Evolutionary conservation across 2,888 invertebrate genomes (phyloP).

Genomic region (Gryllus longicercus): DNA sequence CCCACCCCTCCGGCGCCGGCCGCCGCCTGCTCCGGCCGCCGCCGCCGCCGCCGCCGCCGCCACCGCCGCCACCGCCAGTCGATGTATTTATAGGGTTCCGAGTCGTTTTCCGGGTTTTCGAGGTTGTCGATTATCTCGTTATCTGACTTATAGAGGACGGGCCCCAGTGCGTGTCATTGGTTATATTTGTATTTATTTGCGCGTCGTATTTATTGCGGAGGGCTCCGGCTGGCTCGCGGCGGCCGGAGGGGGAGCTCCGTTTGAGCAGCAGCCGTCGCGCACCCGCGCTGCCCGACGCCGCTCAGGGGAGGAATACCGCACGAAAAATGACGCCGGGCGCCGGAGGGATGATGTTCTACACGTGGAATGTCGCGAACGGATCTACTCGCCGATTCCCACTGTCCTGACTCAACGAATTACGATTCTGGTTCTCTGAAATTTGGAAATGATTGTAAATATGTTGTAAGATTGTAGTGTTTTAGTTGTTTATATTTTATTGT

Average conservation of each 20-base stretch:
- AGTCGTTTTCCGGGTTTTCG: conserved; percentile 22
- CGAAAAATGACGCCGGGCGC: no score
- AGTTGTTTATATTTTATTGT: no score
- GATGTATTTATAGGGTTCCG: conserved; percentile 19
- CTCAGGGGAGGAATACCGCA: no score
- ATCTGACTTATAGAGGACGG: conserved; percentile 11
- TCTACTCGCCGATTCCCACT: no score
- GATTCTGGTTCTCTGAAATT: no score
- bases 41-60: conserved; percentile 19
- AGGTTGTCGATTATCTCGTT: conserved; percentile 36
- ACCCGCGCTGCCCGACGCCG: no score
- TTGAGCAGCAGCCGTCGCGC: no score
- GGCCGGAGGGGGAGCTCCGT: background rate
- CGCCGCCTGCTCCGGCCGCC: background rate
- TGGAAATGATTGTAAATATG: no score
- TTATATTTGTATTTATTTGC: conserved; percentile 17
- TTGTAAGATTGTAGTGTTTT: no score
- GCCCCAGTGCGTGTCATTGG: background rate
- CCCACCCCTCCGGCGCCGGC: background rate
- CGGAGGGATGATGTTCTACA: no score
- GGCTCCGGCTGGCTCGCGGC: background rate
- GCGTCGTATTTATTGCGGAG: background rate
- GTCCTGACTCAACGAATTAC: no score
- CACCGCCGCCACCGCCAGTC: conserved; percentile 19
- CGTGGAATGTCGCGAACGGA: no score